Conservation (phyloP, 2,113 vertebrate species). For the Talpa occidentalis region DNA sequence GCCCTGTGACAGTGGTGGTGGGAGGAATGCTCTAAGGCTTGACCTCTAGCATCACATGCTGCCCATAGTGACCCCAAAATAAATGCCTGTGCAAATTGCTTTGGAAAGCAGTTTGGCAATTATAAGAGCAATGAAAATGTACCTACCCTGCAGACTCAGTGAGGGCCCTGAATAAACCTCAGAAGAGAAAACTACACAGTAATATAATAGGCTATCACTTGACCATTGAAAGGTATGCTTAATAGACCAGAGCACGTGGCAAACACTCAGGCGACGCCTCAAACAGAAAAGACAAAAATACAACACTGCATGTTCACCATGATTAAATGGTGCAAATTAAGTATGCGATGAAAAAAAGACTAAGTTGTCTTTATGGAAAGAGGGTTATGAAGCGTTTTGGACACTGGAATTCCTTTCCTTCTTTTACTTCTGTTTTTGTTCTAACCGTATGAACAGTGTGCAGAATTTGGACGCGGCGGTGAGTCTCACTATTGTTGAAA, state of each 20-base stretch:
- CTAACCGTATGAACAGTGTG: neutral
- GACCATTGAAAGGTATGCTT: neutral
- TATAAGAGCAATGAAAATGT: neutral
- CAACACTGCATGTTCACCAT: neutral
- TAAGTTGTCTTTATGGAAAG: neutral
- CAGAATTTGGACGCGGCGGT: neutral
- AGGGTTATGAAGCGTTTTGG: neutral
- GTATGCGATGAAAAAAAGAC: neutral
- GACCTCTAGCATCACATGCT: neutral
- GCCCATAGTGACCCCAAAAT: neutral
- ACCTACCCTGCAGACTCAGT: neutral
- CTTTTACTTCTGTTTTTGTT: neutral
- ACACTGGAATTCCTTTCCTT: neutral
- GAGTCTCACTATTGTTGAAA: neutral
- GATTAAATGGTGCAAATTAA: neutral
- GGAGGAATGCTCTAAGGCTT: neutral
- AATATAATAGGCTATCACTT: neutral
- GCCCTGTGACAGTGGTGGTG: accelerated
- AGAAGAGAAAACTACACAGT: neutral
- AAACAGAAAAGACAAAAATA: neutral
- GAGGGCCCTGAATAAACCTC: neutral
- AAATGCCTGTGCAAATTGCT: neutral
- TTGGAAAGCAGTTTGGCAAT: neutral
- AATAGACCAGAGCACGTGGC: neutral
- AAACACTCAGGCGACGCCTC: neutral